Evolutionary conservation across 1,140 invertebrate genomes (phyloP), one percentile per base, ranked within the genome.

Genomic region (Pectinophora gossypiella): DNA sequence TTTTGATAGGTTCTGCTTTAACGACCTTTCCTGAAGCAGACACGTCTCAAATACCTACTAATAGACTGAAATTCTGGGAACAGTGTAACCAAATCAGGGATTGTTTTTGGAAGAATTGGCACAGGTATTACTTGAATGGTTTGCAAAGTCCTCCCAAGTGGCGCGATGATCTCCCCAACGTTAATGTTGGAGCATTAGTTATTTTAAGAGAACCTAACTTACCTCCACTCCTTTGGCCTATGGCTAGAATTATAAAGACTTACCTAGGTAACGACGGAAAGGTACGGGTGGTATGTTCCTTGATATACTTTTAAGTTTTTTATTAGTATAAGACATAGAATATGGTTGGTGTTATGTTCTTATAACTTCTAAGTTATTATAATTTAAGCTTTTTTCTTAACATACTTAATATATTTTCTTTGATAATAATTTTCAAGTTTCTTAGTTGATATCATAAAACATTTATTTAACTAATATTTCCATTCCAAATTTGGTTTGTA

Each of bases 21-120:
- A 22, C 19, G 6, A 3, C 10, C 3, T 22, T n/a, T 22, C 45
- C 45, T 10, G 20, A 47, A 13, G 2, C 6, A 23, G 45, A 47
- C 15, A 15, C 23, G 5, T n/a, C 45, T 23, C 3, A 23, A 22
- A 27, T 47, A 5, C 22, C 45, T 23, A 9, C 12, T 3, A 47
- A 47, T 47, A 6, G 45, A 23, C 22, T 47, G 16, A n/a, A 6
- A 22, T 47, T 47, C 13, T 47, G 45, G 45, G 23, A 15, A 47
- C 6, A 23, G 13, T 47, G 45, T 27, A 47, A 19, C n/a, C 12
- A 47, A 27, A 47, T 47, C 10, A 3, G 12, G 13, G 19, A 47
- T 13, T 6, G 13, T 15, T 47, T 47, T 23, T 47, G 19, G 19
- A 22, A 47, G 15, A 7, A 7, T 6, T 47, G 45, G 45, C 7